A percentile compares a stretch with the other conserved stretches of the same genome.
These are phyloP conservation scores for Diachasmimorpha longicaudata DNA, from an alignment of 1,140 invertebrate genomes.

Conservation along the genomic window DNA sequence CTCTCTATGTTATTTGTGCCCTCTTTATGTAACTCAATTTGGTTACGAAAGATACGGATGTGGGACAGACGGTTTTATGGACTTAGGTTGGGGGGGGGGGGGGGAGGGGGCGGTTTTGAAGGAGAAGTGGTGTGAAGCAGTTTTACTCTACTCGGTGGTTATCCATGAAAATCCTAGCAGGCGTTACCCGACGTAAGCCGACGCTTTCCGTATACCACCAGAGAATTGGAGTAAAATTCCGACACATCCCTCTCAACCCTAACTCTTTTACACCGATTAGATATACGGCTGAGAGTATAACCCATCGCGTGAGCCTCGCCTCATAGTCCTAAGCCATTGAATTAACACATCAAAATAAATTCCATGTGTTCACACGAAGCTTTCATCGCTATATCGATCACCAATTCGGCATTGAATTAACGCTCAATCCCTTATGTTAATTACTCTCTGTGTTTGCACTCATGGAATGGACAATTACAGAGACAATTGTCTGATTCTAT, in stretches of 20 bases:
- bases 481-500: background rate
- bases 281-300: background rate
- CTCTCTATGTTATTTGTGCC: background rate
- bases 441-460: background rate
- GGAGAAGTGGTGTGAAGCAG: background rate
- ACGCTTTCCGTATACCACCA: background rate
- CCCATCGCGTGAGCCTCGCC: background rate
- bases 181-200: conserved; percentile 9
- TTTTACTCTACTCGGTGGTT: background rate
- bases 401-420: background rate
- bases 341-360: background rate
- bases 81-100: background rate
- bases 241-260: background rate
- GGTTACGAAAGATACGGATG: background rate
- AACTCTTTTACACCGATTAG: background rate
- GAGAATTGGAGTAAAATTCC: background rate
- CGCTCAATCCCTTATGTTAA: background rate
- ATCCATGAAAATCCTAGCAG: conserved; percentile 15
- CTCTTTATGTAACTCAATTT: background rate
- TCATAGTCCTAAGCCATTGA: background rate
- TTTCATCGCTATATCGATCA: background rate
- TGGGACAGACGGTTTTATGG: background rate
- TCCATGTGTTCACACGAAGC: background rate
- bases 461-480: background rate
- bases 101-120: background rate